Conservation (phyloP, 64 coral and sea anemone genomes). For the Dendrophyllia cribrosa region DNA sequence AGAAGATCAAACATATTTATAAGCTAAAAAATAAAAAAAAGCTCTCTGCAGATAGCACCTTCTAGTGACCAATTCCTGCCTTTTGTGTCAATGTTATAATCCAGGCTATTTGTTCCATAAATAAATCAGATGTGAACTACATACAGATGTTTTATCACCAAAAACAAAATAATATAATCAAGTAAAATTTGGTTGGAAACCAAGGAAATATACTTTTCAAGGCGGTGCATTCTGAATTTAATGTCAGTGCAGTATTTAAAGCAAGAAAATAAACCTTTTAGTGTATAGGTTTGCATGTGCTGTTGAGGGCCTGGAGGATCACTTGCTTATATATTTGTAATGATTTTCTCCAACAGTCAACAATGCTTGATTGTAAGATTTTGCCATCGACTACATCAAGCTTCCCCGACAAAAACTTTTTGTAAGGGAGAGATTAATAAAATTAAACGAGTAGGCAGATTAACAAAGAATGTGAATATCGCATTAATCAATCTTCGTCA, state of each 20-base stretch:
- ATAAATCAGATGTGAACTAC: not conserved
- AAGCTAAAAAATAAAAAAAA: too few species aligned
- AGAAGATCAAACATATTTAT: not conserved
- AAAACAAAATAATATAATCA: not conserved
- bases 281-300: not conserved
- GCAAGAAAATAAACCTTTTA: not conserved
- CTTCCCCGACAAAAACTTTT: not conserved
- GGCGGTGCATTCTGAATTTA: not conserved
- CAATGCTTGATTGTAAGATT: not conserved
- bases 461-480: not conserved
- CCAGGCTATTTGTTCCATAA: too few species aligned
- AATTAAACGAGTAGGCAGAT: not conserved
- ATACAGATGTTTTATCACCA: not conserved
- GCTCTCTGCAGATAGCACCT: not conserved
- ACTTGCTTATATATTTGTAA: not conserved
- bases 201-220: not conserved
- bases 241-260: constrained; percentile 1
- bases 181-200: too few species aligned
- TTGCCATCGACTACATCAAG: not conserved
- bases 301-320: not conserved
- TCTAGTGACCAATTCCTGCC: too few species aligned
- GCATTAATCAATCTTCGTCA: not conserved
- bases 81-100: too few species aligned
- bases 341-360: not conserved
- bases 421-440: not conserved